Base-by-base conservation (phyloP, 2,888 invertebrate genomes). In the Acrocera orbiculus region DNA sequence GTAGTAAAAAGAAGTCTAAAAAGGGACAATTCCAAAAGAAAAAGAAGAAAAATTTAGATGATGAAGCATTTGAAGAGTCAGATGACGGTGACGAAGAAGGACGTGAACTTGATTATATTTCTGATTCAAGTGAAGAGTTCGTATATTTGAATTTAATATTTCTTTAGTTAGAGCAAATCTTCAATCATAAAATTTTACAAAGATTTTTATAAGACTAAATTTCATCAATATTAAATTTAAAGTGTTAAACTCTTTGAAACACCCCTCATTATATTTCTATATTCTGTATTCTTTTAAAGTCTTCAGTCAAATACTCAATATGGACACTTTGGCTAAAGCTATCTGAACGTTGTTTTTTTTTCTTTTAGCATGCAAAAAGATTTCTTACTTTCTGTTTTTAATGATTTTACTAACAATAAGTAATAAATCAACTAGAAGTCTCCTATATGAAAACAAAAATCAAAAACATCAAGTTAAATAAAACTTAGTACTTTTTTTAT, bases 71-170 rank as follows among this genome's bases (percentile, higher is more conserved):
- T 35, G 93, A 95, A 54, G 95, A 96, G 51, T 92, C 92, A 43
- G 95, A 95, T 56, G 93, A 95, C 54, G 93, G 92, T 0, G 93
- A 96, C 54, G 90, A 86, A 49, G 95, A 95, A 61, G 93, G 93
- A 0, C 61, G 85, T 33, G 95, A 96, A 64, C 70, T 78, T 44
- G 95, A 95, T 59, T 95, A 95, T 51, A 92, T 93, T 50, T 85
- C 87, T 0, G 85, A 85, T 52, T 81, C 80, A 0, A 80, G 81
- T 1, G 76, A 76, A 41, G 73, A 73, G 74, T 73, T 50, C 38
- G 47, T 44, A n/a, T n/a, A n/a, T n/a, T n/a, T n/a, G n/a, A n/a
- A n/a, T n/a, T n/a, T n/a, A n/a, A n/a, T n/a, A n/a, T n/a, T n/a
- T n/a, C n/a, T n/a, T n/a, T n/a, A n/a, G n/a, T n/a, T n/a, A n/a